Conservation (phyloP, 1,140 invertebrate genomes). For the Neodiprion pinetum region DNA sequence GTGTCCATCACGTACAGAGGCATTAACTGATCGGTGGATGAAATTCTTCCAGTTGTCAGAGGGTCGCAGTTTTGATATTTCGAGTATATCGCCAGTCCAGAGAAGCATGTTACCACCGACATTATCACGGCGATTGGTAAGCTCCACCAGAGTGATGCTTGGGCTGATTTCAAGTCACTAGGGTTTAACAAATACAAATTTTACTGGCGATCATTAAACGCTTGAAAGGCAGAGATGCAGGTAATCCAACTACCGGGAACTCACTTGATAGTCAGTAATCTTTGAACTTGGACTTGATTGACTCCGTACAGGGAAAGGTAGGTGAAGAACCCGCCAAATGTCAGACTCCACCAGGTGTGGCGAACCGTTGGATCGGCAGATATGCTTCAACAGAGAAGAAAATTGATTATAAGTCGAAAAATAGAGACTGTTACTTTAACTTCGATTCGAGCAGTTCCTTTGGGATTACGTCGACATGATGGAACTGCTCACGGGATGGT, state of each 20-base stretch:
- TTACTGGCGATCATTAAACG: conserved; percentile 54
- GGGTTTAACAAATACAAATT: conserved; percentile 82
- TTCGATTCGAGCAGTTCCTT: background rate
- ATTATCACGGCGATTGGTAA: conserved; percentile 72
- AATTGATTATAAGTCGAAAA: background rate
- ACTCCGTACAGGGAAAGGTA: conserved; percentile 81
- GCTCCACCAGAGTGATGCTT: conserved; percentile 72
- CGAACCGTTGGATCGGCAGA: conserved; percentile 74
- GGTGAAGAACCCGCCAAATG: conserved; percentile 76
- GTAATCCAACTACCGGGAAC: conserved; percentile 11
- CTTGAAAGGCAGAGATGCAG: too few species aligned
- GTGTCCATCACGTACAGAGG: conserved; percentile 81
- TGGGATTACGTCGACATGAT: too few species aligned
- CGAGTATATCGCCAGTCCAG: conserved; percentile 82
- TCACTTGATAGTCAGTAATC: conserved; percentile 54
- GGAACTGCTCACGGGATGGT: background rate
- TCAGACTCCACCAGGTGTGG: conserved; percentile 77
- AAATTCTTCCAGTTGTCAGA: conserved; percentile 63
- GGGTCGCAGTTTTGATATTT: conserved; percentile 81
- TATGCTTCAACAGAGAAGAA: conserved; percentile 58
- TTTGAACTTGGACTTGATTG: conserved; percentile 72
- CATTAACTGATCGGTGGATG: conserved; percentile 69
- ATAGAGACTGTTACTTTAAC: too few species aligned
- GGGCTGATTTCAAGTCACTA: conserved; percentile 73
- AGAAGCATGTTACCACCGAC: conserved; percentile 75